These are phyloP conservation scores for Acanthiza pusilla DNA, from an alignment of 2,797 vertebrate genomes.

Conservation along the genomic window DNA sequence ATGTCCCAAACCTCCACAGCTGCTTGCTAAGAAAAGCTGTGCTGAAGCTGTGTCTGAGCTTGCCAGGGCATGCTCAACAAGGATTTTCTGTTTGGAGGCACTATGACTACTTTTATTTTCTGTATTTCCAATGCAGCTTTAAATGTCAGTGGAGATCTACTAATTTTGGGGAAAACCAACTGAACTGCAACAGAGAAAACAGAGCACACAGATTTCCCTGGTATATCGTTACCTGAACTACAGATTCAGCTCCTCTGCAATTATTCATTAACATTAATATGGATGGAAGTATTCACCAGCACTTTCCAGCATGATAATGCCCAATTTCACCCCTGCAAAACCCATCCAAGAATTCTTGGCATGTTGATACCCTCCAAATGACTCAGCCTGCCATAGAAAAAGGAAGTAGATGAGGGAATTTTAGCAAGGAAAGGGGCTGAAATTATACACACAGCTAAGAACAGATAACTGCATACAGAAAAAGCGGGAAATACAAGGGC, in stretches of 20 bases:
- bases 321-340: neutral
- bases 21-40: neutral
- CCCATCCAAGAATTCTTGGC: neutral
- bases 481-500: neutral
- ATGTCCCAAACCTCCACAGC: neutral
- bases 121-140: neutral
- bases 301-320: neutral
- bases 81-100: neutral
- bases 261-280: neutral
- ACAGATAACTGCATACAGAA: neutral
- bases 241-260: neutral
- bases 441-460: neutral
- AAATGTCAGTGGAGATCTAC: neutral
- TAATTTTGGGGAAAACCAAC: neutral
- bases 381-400: constrained; percentile 10
- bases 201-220: neutral
- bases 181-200: neutral
- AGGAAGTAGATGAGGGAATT: neutral
- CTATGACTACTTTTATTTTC: neutral
- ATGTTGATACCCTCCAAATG: neutral
- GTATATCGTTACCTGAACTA: neutral
- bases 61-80: neutral
- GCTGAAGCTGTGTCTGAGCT: neutral
- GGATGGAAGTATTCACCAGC: neutral
- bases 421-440: neutral